These are phyloP conservation scores for Agrochola lota DNA, from an alignment of 2,888 invertebrate genomes.

Conservation along the genomic window DNA sequence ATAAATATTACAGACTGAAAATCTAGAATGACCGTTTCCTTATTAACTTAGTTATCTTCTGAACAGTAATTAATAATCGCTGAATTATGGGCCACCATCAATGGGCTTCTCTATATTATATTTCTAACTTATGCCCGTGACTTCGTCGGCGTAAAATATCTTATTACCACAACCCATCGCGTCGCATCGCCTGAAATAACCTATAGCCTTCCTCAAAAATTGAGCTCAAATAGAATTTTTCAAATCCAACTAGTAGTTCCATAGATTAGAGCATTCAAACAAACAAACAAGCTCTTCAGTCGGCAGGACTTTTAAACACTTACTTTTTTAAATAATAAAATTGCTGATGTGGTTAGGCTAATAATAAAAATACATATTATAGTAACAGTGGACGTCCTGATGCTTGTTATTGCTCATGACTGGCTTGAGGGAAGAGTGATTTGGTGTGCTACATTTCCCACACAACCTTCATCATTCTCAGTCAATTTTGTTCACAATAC, in stretches of 20 bases:
- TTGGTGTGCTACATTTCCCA: background rate
- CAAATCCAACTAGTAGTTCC: background rate
- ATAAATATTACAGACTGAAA: background rate
- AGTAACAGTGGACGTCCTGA: background rate
- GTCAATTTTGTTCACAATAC: background rate
- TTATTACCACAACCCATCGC: no score
- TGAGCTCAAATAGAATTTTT: background rate
- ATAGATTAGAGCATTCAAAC: background rate
- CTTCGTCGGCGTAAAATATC: background rate
- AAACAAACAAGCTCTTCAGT: background rate
- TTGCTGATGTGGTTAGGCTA: no score
- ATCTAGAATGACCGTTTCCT: background rate
- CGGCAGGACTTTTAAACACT: background rate
- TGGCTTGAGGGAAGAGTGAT: conserved; percentile 1
- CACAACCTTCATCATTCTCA: conserved; percentile 13
- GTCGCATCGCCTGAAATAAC: background rate
- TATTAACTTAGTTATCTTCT: background rate
- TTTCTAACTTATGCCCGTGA: background rate
- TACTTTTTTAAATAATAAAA: background rate
- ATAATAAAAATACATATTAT: background rate
- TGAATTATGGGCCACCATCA: background rate
- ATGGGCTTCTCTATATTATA: background rate
- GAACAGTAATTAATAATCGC: background rate
- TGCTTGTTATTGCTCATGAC: conserved; percentile 13
- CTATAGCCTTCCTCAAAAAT: background rate